Evolutionary conservation across 2,888 invertebrate genomes (phyloP).

Genomic region (Hirtodrosophila duncani): DNA sequence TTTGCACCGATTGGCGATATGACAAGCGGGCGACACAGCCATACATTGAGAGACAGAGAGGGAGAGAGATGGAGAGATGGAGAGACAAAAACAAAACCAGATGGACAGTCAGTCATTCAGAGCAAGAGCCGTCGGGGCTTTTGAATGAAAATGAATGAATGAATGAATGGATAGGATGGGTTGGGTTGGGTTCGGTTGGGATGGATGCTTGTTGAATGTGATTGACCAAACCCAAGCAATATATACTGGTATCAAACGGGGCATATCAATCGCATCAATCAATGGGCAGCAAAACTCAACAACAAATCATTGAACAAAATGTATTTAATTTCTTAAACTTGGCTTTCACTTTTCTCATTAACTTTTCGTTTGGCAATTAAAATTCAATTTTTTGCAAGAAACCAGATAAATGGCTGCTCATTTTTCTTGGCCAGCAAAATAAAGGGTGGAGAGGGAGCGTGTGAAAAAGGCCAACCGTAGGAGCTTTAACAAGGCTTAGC

Average conservation of each 20-base stretch:
- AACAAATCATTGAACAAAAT: constrained; percentile 53
- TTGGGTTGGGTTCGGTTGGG: constrained; percentile 22
- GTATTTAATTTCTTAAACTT: constrained; percentile 69
- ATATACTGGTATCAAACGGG: constrained; percentile 46
- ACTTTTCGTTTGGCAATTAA: constrained; percentile 70
- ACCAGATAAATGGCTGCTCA: constrained; percentile 58
- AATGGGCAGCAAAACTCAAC: constrained; percentile 17
- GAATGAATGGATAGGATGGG: constrained; percentile 16
- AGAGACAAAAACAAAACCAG: not conserved
- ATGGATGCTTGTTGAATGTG: not conserved
- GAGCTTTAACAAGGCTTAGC: constrained; percentile 63
- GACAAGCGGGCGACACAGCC: constrained; percentile 33
- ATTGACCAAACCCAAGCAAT: constrained; percentile 32
- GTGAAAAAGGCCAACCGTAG: constrained; percentile 55
- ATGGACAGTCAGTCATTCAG: constrained; percentile 15
- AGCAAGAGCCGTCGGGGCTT: constrained; percentile 33
- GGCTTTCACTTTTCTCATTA: constrained; percentile 73
- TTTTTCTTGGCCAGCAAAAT: constrained; percentile 42
- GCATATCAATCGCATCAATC: constrained; percentile 35
- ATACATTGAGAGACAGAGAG: not conserved
- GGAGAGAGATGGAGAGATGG: not conserved
- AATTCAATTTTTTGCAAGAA: constrained; percentile 62
- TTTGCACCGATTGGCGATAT: constrained; percentile 59
- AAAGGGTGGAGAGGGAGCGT: constrained; percentile 46
- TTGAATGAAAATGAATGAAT: constrained; percentile 64